phyloP scores from a whole-genome alignment of 2,888 invertebrate genomes.

The Geotrupes spiniger region DNA sequence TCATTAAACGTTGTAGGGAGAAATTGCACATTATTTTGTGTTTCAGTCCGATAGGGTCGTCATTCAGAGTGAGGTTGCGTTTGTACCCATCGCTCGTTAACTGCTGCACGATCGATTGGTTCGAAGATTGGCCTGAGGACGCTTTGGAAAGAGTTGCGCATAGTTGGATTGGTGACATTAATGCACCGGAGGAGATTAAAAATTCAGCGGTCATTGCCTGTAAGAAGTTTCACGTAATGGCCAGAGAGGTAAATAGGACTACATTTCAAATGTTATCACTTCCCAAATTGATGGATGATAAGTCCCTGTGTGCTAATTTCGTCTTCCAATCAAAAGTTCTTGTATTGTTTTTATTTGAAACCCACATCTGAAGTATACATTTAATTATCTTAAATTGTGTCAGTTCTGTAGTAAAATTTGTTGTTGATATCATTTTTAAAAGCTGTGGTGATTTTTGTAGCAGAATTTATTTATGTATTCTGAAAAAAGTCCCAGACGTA shows the following conservation, averaged over 20 bases:
- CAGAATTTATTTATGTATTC: too few relatives aligned
- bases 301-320: too few relatives aligned
- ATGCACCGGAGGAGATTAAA: conserved; percentile 68
- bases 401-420: too few relatives aligned
- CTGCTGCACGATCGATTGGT: conserved; percentile 90
- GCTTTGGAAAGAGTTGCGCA: conserved; percentile 80
- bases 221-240: conserved; percentile 84
- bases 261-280: too few relatives aligned
- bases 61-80: conserved; percentile 72
- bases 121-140: conserved; percentile 85
- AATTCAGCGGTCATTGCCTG: conserved; percentile 69
- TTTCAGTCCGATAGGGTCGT: conserved; percentile 82
- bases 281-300: too few relatives aligned
- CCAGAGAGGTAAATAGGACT: conserved; percentile 53
- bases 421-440: too few relatives aligned
- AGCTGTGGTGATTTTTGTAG: too few relatives aligned
- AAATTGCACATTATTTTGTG: conserved; percentile 80
- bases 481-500: too few relatives aligned
- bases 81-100: conserved; percentile 83
- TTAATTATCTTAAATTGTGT: too few relatives aligned
- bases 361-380: too few relatives aligned
- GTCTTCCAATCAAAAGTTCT: too few relatives aligned
- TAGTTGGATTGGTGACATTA: conserved; percentile 70
- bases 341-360: too few relatives aligned
- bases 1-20: conserved; percentile 74